Evolutionary conservation across 2,113 vertebrate genomes (phyloP), one percentile per base, ranked within the genome.

Genomic region (Noctilio leporinus): DNA sequence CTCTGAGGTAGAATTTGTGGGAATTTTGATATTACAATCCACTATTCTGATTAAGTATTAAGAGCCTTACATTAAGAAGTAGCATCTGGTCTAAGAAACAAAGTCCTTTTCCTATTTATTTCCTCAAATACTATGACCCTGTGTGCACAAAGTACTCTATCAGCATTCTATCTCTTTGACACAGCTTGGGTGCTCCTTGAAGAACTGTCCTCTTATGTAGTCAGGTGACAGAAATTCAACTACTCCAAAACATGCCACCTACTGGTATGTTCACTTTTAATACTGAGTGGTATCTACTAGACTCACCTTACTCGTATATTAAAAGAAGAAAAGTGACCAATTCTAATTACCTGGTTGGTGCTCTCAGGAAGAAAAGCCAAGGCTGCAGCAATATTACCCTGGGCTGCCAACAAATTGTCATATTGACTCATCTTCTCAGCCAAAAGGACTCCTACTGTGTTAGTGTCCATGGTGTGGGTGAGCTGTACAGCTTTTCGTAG

Each of bases 341-440:
- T 53, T 24, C 53, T 7, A 73, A 24, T 22, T 96, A 99, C 99
- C 98, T 99, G 99, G 91, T 98, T 98, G 86, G 98, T 98, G 98
- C 98, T 98, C 19, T 98, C 98, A 14, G 99, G 99, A 82, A 99
- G 98, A 97, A 99, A 99, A 49, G 99, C 98, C 96, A 99, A 97
- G 86, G 99, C 99, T 2, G 99, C 99, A 89, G 99, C 97, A 97
- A 99, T 98, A 78, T 99, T 99, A 86, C 99, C 99, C 97, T 99
- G 99, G 1, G 99, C 99, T 64, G 99, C 99, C 97, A 99, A 98
- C 49, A 99, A 97, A 95, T 69, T 98, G 92, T 99, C 99, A 5
- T 99, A 99, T 80, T 99, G 99, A 95, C 99, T 99, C 99, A 99
- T 99, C 97, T 99, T 99, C 97, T 99, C 99, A 0, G 99, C 99